A percentile compares a stretch with the other conserved stretches of the same genome.
phyloP scores from a whole-genome alignment of 2,888 invertebrate genomes.

The Toxonevra muliebris region DNA sequence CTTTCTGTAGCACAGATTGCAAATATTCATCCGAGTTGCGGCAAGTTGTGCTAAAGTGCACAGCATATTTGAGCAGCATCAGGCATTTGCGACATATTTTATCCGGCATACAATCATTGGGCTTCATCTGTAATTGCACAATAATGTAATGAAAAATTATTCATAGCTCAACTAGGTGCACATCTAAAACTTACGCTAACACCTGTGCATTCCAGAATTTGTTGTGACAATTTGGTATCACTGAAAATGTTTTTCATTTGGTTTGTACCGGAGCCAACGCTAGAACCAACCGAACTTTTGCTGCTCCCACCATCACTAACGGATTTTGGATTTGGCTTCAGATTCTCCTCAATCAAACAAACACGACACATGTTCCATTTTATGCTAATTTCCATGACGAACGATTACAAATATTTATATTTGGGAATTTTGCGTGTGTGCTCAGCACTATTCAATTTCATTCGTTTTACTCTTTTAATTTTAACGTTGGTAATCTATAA shows the following conservation, averaged over 20 bases:
- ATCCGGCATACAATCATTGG: slow-evolving; percentile 53
- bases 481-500: not conserved
- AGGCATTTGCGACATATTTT: slow-evolving; percentile 51
- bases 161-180: not conserved
- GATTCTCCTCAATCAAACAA: slow-evolving; percentile 45
- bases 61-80: slow-evolving; percentile 35
- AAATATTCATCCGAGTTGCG: slow-evolving; percentile 38
- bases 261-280: slow-evolving; percentile 2
- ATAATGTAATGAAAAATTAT: not conserved
- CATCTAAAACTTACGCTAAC: slow-evolving; percentile 39
- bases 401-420: not conserved
- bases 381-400: slow-evolving; percentile 56
- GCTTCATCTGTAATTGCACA: slow-evolving; percentile 45
- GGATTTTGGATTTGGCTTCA: slow-evolving; percentile 9
- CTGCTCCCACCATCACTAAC: not conserved
- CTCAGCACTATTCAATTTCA: not conserved
- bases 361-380: slow-evolving; percentile 59
- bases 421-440: not conserved
- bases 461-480: not conserved
- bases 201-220: slow-evolving; percentile 46
- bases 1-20: slow-evolving; percentile 37
- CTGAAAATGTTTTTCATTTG: slow-evolving; percentile 40
- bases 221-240: slow-evolving; percentile 38
- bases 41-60: slow-evolving; percentile 40
- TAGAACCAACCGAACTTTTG: not conserved